Conservation (phyloP, 2,888 invertebrate species). For the Drosophila glabriapex region DNA sequence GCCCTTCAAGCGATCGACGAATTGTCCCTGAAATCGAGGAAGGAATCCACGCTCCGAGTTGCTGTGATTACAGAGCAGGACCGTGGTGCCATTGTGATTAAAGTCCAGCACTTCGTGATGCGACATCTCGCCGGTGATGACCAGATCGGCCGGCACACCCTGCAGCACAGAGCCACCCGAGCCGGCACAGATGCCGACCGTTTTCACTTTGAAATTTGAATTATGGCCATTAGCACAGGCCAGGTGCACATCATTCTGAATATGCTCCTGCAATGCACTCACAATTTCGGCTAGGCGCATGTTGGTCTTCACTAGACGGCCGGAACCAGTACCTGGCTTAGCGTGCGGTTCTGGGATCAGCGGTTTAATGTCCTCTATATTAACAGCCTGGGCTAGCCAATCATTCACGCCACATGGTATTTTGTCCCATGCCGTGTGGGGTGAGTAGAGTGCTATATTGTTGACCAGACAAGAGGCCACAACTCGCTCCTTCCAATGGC, state of each 20-base stretch:
- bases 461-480: conserved; percentile 92
- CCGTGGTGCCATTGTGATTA: conserved; percentile 90
- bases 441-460: conserved; percentile 95
- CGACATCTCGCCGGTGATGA: conserved; percentile 96
- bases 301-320: conserved; percentile 87
- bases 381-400: conserved; percentile 90
- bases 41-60: conserved; percentile 97
- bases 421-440: conserved; percentile 96
- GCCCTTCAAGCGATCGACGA: conserved; percentile 80
- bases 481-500: conserved; percentile 93
- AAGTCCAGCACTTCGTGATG: conserved; percentile 97
- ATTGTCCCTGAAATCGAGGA: conserved; percentile 86
- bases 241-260: conserved; percentile 90
- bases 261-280: conserved; percentile 88
- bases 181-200: conserved; percentile 95
- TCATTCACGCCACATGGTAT: conserved; percentile 95
- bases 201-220: conserved; percentile 86
- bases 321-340: conserved; percentile 86
- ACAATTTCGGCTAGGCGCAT: conserved; percentile 65
- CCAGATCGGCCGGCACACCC: conserved; percentile 91
- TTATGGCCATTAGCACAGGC: conserved; percentile 87
- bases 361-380: conserved; percentile 65
- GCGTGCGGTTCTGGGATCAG: conserved; percentile 63
- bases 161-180: conserved; percentile 93
- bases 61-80: conserved; percentile 96